Base-by-base conservation (phyloP, 2,888 invertebrate species). In the Sicus ferrugineus region DNA sequence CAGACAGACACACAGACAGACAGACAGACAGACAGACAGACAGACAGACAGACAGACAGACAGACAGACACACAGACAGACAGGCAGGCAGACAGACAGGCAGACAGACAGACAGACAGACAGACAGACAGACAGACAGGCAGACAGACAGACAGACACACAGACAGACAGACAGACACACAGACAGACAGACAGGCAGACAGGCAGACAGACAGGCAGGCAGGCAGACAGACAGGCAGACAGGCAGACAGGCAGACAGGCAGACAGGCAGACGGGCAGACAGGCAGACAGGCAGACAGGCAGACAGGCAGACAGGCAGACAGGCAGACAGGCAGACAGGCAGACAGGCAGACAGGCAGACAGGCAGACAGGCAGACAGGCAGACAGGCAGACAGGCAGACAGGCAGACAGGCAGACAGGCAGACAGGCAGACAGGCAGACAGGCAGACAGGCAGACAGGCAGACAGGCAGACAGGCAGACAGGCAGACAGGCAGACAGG, bases 231-330 rank as follows among this genome's bases (percentile, higher is more conserved):
- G n/a, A n/a, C n/a, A n/a, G n/a, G n/a, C n/a, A n/a, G n/a, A n/a
- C n/a, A n/a, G n/a, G n/a, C n/a, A n/a, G n/a, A n/a, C n/a, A n/a
- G n/a, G n/a, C n/a, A n/a, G n/a, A n/a, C n/a, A n/a, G n/a, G n/a
- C n/a, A n/a, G n/a, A n/a, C n/a, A n/a, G n/a, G n/a, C n/a, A 42
- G 42, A 42, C 42, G 14, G 42, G 42, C 42, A 42, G 42, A 42
- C 42, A 42, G 42, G 42, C 42, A 42, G 42, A 42, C 42, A 42
- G 42, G 42, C 42, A 42, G 42, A 42, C 42, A 42, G 42, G 42
- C 42, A 42, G 42, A 42, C 42, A 42, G 42, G 42, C 42, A 42
- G 42, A 42, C 42, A 42, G 42, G 42, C 42, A 42, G 42, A 42
- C 42, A 42, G 42, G 42, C 42, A 42, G 42, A 42, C 42, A 42